These are phyloP conservation scores for Mesoclemmys tuberculata DNA, from an alignment of 2,113 vertebrate species.

Conservation along the genomic window DNA sequence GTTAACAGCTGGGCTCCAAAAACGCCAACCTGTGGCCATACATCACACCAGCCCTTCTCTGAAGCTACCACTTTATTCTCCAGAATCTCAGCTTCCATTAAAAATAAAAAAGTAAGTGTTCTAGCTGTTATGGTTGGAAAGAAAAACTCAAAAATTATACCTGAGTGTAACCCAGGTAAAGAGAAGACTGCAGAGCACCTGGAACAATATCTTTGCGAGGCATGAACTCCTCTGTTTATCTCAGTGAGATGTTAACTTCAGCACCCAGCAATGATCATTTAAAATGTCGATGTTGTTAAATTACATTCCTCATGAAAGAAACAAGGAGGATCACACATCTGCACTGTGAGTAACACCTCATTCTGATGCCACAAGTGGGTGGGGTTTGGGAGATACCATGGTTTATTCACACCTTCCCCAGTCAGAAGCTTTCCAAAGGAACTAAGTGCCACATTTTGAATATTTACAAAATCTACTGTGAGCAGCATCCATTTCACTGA, in stretches of 20 bases:
- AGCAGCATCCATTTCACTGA: not conserved
- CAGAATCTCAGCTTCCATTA: not conserved
- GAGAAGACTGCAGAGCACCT: not conserved
- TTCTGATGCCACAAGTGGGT: not conserved
- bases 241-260: not conserved
- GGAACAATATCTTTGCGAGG: not conserved
- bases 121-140: not conserved
- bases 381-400: not conserved
- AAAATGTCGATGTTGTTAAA: not conserved
- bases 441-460: not conserved
- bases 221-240: fast-evolving
- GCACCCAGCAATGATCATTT: not conserved
- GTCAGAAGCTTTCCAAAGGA: too few species aligned
- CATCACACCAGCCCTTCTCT: not conserved
- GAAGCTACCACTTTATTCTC: not conserved
- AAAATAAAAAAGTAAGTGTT: not conserved
- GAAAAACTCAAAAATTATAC: not conserved
- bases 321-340: not conserved
- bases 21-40: not conserved
- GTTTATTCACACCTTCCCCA: not conserved
- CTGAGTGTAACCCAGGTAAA: not conserved
- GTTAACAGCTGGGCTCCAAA: not conserved
- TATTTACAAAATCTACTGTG: not conserved
- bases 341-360: not conserved
- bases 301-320: not conserved